These are phyloP conservation scores for Oryctolagus cuniculus DNA, from an alignment of 2,113 vertebrate species.

Conservation along the genomic window mOryCun1.1 NC_091442.1:102811001-102811500, in stretches of 20 bases:
- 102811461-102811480: not conserved
- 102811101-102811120: not conserved
- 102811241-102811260: not conserved
- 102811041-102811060: slow-evolving; percentile 5
- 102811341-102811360: no score
- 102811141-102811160: not conserved
- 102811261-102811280: not conserved
- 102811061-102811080: slow-evolving; percentile 27
- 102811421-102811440: not conserved
- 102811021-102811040: not conserved
- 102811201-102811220: not conserved
- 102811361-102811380: not conserved
- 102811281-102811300: not conserved
- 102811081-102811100: not conserved
- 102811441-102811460: not conserved
- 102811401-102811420: not conserved
- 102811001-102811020: slow-evolving; percentile 26
- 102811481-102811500: not conserved
- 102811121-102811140: not conserved
- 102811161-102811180: not conserved
- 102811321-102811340: not conserved
- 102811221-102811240: not conserved
- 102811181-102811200: not conserved
- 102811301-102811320: not conserved
- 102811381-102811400: not conserved